Base-by-base conservation (phyloP, 2,113 vertebrate species). In the Tiliqua scincoides region DNA sequence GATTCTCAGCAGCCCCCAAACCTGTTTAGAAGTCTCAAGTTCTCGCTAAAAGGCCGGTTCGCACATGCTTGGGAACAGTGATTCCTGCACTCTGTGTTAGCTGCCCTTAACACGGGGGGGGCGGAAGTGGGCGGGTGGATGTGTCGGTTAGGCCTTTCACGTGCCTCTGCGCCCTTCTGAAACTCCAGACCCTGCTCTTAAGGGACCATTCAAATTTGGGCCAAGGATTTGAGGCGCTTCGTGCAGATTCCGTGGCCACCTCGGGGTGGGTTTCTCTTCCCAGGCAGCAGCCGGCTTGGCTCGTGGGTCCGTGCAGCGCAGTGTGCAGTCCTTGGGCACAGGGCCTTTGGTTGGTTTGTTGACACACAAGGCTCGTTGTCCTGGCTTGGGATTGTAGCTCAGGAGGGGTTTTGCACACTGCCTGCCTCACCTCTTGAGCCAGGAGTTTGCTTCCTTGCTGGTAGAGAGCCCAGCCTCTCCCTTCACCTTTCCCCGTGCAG, bases 21-120 rank as follows among this genome's bases (percentile, higher is more conserved):
- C 75, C 77, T 63, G 40, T 91, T 89, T 81, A 88, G 90, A 92
- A 90, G 87, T 30, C 25, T 30, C 8, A 14, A n/a, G 43, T 6
- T 21, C 4, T n/a, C 23, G 30, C 32, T 5, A 3, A 7, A 8
- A 18, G 21, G 23, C 82, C 6, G 7, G 18, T 32, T 48, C 30
- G 6, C 27, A 4, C 18, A 18, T 43, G 23, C 25, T 8, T n/a
- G n/a, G n/a, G n/a, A n/a, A n/a, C n/a, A n/a, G n/a, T n/a, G n/a
- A n/a, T n/a, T n/a, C n/a, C n/a, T n/a, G n/a, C n/a, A n/a, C n/a
- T n/a, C n/a, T n/a, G n/a, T n/a, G n/a, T n/a, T n/a, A n/a, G n/a
- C n/a, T n/a, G n/a, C n/a, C n/a, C n/a, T n/a, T n/a, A n/a, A n/a
- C n/a, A n/a, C n/a, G n/a, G n/a, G n/a, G n/a, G n/a, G n/a, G n/a